Base-by-base conservation (phyloP, 2,888 invertebrate species). In the Eurytoma adleriae region DNA sequence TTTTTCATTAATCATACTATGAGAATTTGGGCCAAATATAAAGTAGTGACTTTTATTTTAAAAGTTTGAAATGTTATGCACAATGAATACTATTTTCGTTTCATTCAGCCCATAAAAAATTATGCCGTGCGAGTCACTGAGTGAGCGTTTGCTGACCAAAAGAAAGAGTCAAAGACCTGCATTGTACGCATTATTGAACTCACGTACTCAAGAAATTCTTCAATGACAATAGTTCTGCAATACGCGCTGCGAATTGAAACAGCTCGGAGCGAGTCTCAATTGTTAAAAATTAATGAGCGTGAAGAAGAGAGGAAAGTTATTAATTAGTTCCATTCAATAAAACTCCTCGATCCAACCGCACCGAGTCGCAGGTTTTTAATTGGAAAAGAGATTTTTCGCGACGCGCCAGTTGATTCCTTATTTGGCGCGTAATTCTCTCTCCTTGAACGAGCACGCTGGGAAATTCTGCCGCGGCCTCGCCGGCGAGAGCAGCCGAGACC, bases 361-460 rank as follows among this genome's bases (percentile, higher is more conserved):
- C 16, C 12, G 16, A 16, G 52, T 52, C 52, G 52, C 52, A 3
- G 3, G 16, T n/a, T 54, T n/a, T 14, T 70, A 52, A 62, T 62
- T 61, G 71, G 61, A 62, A 72, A 72, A 52, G 52, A 24, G 18
- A 72, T 61, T 48, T 59, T 52, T 13, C 48, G 40, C 59, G 20
- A 4, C 14, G 5, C 20, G 27, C 14, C 20, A 5, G 5, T 14
- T 20, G 50, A 18, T 10, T 52, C 71, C 61, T 50, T 52, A 62
- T 72, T 50, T 5, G 50, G 52, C 71, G 48, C 27, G 71, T 50
- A 24, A 61, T 50, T 61, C 71, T 18, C 24, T 14, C 20, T 24
- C 13, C 7, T 12, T 59, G 12, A 13, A 59, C 20, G 13, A 3
- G 24, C 24, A 20, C 13, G 18, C 59, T 5, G 18, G 13, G 27